A percentile compares a stretch with the other conserved stretches of the same genome.
Conservation (phyloP, 2,113 vertebrate species). For the Dicerorhinus sumatrensis region DNA sequence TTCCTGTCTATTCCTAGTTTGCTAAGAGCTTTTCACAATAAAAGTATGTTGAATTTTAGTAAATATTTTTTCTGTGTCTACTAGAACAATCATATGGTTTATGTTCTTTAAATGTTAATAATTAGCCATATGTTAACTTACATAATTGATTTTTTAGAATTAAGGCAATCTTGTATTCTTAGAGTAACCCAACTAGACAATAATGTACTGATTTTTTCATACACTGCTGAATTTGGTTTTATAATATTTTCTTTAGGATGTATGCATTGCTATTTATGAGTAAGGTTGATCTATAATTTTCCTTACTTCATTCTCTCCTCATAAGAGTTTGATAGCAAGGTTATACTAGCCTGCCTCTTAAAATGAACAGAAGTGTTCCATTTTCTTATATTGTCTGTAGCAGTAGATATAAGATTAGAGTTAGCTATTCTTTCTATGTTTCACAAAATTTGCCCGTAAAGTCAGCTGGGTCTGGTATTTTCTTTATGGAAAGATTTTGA, state of each 20-base stretch:
- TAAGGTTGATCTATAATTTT: not conserved
- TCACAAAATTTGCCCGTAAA: not conserved
- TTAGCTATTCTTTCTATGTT: not conserved
- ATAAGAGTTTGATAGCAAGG: not conserved
- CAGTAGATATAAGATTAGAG: not conserved
- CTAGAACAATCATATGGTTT: not conserved
- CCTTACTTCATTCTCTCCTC: not conserved
- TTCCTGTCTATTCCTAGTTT: no score
- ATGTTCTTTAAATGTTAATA: slow-evolving; percentile 5
- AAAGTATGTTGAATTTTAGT: no score
- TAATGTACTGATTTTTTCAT: not conserved
- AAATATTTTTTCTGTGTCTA: no score
- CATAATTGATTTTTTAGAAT: not conserved
- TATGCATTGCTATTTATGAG: not conserved
- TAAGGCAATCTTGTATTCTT: not conserved
- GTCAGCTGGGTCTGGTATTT: not conserved
- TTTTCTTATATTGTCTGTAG: not conserved
- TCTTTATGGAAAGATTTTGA: not conserved
- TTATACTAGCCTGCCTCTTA: not conserved
- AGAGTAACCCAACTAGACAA: not conserved
- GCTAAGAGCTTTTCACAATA: no score
- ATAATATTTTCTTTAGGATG: not conserved
- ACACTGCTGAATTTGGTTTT: not conserved
- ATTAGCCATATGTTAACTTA: not conserved
- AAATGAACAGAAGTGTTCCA: not conserved